These are phyloP conservation scores for Ctena decussata DNA, from an alignment of 2,888 invertebrate genomes.

Conservation along the genomic window DNA sequence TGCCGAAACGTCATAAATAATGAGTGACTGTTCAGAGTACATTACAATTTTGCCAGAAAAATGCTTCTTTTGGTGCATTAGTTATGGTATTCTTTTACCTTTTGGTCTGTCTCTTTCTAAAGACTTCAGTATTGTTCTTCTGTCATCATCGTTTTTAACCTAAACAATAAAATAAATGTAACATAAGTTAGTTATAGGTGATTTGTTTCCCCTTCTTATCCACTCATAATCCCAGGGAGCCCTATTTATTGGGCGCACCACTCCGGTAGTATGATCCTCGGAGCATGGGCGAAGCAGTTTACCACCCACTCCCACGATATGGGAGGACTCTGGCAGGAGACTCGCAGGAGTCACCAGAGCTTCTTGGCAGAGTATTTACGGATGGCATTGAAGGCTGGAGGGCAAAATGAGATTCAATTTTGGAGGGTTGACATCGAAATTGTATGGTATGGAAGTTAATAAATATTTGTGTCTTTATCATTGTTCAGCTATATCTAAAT, in stretches of 20 bases:
- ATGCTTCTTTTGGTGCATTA: too few relatives aligned
- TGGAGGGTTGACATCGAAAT: background rate
- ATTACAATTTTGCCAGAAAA: too few relatives aligned
- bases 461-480: background rate
- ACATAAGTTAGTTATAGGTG: background rate
- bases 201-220: background rate
- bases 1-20: too few relatives aligned
- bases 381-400: background rate
- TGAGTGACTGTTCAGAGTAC: too few relatives aligned
- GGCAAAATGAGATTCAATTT: background rate
- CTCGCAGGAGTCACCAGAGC: slow-evolving; percentile 1
- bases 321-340: background rate
- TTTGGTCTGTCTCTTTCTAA: slow-evolving; percentile 66
- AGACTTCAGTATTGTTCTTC: slow-evolving; percentile 53
- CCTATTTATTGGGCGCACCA: background rate
- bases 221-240: background rate
- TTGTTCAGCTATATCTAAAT: too few relatives aligned
- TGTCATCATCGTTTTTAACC: slow-evolving; percentile 57
- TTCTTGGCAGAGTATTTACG: background rate
- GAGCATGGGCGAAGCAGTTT: background rate
- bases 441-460: background rate
- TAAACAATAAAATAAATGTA: slow-evolving; percentile 13
- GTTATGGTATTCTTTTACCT: too few relatives aligned
- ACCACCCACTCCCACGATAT: background rate
- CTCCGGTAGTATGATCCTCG: background rate